phyloP scores from a whole-genome alignment of 2,113 vertebrate species.

The Pristiophorus japonicus region DNA sequence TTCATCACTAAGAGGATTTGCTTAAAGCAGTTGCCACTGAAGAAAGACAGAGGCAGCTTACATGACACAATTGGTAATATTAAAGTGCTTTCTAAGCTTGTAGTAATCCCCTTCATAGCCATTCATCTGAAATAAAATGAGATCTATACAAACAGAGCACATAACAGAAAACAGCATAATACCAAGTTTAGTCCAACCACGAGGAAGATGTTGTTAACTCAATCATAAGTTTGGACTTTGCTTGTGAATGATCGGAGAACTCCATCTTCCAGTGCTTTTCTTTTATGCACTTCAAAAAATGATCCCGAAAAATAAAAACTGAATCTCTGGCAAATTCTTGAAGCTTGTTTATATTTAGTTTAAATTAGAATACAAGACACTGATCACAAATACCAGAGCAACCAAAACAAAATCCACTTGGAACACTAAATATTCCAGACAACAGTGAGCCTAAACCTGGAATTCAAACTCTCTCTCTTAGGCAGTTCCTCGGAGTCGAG shows the following conservation, averaged over 20 bases:
- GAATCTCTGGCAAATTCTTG: no score
- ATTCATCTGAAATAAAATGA: conserved; percentile 17
- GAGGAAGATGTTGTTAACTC: background rate
- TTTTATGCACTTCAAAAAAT: background rate
- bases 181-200: background rate
- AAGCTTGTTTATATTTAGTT: no score
- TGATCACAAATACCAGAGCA: no score
- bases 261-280: background rate
- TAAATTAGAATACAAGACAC: no score
- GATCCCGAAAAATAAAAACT: no score
- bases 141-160: background rate
- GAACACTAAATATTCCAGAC: background rate
- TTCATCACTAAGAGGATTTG: background rate
- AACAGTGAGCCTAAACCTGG: background rate
- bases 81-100: background rate
- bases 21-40: background rate
- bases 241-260: background rate
- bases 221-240: background rate
- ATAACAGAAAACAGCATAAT: background rate
- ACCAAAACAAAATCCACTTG: no score
- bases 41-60: conserved; percentile 3
- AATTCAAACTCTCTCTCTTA: background rate
- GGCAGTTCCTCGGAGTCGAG: no score
- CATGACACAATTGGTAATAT: background rate
- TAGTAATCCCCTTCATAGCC: background rate